Evolutionary conservation across 2,113 vertebrate genomes (phyloP).

Genomic region (Circaetus cinerascens): DNA sequence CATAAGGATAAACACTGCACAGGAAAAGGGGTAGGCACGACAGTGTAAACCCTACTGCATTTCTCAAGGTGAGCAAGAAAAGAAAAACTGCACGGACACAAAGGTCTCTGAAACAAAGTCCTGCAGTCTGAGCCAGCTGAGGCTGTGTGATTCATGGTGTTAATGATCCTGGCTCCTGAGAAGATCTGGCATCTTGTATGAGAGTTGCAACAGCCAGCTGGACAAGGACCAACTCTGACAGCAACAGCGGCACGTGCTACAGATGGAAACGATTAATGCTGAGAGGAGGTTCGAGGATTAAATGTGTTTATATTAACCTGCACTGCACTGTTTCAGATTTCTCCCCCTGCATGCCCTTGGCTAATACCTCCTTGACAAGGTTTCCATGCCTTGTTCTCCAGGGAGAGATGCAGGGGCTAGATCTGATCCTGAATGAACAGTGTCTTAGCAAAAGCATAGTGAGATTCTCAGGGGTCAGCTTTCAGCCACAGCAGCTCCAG

Average conservation of each 20-base stretch:
- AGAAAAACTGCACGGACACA: background rate
- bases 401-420: background rate
- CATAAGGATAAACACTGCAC: background rate
- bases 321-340: background rate
- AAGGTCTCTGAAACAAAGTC: background rate
- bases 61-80: background rate
- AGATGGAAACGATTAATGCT: background rate
- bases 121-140: rapidly evolving
- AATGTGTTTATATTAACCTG: background rate
- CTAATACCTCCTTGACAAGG: background rate
- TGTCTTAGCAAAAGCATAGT: background rate
- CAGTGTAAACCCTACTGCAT: background rate
- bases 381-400: background rate
- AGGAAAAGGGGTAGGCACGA: background rate
- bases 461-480: background rate
- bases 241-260: background rate
- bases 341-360: background rate
- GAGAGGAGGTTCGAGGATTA: background rate
- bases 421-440: background rate
- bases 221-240: background rate
- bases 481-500: background rate
- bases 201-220: background rate
- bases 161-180: background rate
- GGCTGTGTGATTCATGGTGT: background rate
- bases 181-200: background rate